Base-by-base conservation (phyloP, 2,888 invertebrate species). In the Tethea ocularis region DNA sequence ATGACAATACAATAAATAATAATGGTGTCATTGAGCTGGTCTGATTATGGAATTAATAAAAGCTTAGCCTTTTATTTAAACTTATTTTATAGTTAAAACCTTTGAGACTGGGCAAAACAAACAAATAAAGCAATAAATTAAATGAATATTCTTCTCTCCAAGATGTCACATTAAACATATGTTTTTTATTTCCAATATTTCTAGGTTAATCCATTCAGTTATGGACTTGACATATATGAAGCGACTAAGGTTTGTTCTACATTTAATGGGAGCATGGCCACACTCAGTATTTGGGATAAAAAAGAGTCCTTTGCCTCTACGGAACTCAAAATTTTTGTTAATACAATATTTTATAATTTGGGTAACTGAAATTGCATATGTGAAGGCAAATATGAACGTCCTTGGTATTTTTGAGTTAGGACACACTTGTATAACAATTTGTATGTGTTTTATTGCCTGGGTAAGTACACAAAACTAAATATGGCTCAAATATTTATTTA, bases 261-360 rank as follows among this genome's bases (percentile, higher is more conserved):
- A 29, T n/a, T 26, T 52, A 3, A 11, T 52, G 17, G 52, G 8
- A n/a, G 52, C 24, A 52, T 52, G 52, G 52, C 52, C 52, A 8
- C 29, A 52, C n/a, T 8, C 7, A n/a, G 17, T 10, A 3, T 17
- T 52, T 8, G 52, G 52, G 10, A 17, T 26, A 13, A 24, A 24
- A 2, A 26, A 52, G 8, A 1, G 1, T 2, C 1, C 26, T 3
- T 29, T 26, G 13, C 52, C 52, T 29, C 13, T 52, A 10, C 24
- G 52, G 3, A 29, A 17, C n/a, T 17, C 26, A 1, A n/a, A 11
- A 29, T 1, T 4, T n/a, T 10, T 52, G 26, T 26, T 29, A 10
- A 13, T 2, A 7, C 1, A 71, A 1, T 66, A 73, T 0, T 22
- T 68, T 0, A 0, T 63, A 0, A 72, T 67, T 20, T 29, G 76